Conservation (phyloP, 2,113 vertebrate genomes). For the Trinectes maculatus region DNA sequence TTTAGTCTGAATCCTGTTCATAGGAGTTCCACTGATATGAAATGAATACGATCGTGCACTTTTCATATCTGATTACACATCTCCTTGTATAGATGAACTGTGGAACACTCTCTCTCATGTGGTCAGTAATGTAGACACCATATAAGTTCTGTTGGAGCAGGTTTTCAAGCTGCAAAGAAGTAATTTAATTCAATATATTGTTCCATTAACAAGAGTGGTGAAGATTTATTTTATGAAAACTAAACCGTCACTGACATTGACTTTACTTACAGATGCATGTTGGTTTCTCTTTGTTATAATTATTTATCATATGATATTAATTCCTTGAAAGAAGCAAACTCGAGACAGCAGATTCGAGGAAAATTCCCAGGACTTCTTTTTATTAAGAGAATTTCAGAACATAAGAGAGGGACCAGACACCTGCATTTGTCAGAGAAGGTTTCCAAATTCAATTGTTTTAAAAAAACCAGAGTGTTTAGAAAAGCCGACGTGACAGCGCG, state of each 20-base stretch:
- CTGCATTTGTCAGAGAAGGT: constrained; percentile 82
- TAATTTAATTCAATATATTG: neutral
- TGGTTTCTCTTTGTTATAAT: neutral
- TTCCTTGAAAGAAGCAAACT: constrained; percentile 50
- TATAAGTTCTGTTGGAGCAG: neutral
- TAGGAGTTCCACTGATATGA: neutral
- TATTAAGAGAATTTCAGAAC: constrained; percentile 88
- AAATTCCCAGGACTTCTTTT: constrained; percentile 86
- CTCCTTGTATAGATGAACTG: neutral
- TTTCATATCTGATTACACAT: neutral
- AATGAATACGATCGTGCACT: neutral
- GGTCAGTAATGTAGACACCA: neutral
- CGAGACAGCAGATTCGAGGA: constrained; percentile 76
- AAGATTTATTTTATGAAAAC: too few species aligned
- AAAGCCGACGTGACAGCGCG: constrained; percentile 78
- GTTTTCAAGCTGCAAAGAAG: neutral
- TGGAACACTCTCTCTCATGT: neutral
- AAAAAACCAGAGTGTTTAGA: constrained; percentile 79
- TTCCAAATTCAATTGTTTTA: constrained; percentile 76
- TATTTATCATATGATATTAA: neutral
- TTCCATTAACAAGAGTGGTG: neutral
- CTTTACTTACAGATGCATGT: neutral
- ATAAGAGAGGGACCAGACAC: constrained; percentile 83
- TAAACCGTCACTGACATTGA: neutral
- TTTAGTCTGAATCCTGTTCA: neutral